Conservation (phyloP, 2,888 invertebrate genomes). For the Drosophila macrospina region DNA sequence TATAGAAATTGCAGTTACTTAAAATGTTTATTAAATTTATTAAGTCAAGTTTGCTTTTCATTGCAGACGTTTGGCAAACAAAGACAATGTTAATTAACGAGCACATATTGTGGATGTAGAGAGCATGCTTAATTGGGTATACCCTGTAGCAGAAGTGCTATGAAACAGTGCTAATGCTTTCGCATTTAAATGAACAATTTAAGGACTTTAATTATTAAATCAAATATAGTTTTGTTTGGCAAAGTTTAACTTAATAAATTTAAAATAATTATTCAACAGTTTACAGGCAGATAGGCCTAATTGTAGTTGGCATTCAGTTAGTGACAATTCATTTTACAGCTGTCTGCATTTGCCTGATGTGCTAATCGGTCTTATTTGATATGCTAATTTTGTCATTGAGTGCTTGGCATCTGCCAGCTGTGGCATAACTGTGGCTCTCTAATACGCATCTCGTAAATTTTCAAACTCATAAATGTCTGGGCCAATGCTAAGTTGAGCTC, state of each 20-base stretch:
- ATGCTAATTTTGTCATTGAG: constrained; percentile 71
- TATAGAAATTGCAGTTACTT: not conserved
- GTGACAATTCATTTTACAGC: constrained; percentile 36
- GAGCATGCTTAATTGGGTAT: not conserved
- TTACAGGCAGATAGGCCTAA: not conserved
- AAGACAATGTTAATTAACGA: constrained; percentile 8
- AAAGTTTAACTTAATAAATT: not conserved
- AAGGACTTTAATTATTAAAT: too few relatives aligned
- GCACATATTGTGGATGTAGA: not conserved
- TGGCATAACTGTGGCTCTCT: constrained; percentile 22
- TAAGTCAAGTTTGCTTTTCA: not conserved
- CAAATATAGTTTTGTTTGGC: too few relatives aligned
- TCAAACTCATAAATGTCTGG: constrained; percentile 48
- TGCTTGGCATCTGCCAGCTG: constrained; percentile 28
- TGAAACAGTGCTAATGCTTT: too few relatives aligned
- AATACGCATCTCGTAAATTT: constrained; percentile 50
- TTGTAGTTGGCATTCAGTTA: not conserved
- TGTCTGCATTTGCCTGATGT: constrained; percentile 31
- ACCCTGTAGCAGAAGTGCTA: not conserved
- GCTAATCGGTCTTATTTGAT: constrained; percentile 59
- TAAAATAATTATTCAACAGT: not conserved
- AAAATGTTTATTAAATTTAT: not conserved
- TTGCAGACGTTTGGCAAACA: not conserved
- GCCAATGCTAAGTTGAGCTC: constrained; percentile 33
- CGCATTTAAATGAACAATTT: too few relatives aligned